phyloP scores from a whole-genome alignment of 2,797 vertebrate genomes.

The Odontamblyopus lacepedii region DNA sequence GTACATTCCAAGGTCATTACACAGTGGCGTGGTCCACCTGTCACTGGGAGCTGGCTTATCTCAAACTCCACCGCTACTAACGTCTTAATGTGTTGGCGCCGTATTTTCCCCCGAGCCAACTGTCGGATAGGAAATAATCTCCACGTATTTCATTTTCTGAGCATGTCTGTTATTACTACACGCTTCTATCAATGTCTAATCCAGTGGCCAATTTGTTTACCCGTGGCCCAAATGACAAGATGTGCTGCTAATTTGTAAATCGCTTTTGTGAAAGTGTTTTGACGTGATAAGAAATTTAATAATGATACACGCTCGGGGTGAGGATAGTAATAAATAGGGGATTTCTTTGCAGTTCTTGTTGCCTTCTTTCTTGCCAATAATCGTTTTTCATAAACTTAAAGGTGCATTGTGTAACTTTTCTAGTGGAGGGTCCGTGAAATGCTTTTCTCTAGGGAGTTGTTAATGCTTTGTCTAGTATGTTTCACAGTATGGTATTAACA shows the following conservation, averaged over 20 bases:
- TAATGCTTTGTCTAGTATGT: too few species aligned
- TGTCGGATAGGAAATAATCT: conserved; percentile 18
- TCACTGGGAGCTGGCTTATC: conserved; percentile 40
- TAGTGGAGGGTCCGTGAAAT: too few species aligned
- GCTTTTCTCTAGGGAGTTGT: too few species aligned
- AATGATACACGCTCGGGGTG: neutral
- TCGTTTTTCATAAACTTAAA: conserved; percentile 15
- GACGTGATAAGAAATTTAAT: conserved; percentile 3
- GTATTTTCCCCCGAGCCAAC: conserved; percentile 17
- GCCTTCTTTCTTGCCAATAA: conserved; percentile 20
- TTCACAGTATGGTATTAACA: too few species aligned
- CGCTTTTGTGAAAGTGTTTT: conserved; percentile 3
- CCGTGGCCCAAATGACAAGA: neutral
- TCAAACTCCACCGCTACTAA: conserved; percentile 17
- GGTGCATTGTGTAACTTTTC: too few species aligned
- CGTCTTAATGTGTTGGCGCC: conserved; percentile 52
- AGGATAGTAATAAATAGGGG: conserved; percentile 5
- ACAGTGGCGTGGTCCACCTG: conserved; percentile 31
- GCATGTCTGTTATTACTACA: neutral
- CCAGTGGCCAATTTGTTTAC: neutral
- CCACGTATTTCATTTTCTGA: conserved; percentile 17
- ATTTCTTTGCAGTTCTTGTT: conserved; percentile 5
- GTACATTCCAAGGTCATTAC: conserved; percentile 28
- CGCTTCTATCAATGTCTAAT: neutral
- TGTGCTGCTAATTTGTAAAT: conserved; percentile 12